Evolutionary conservation across 2,113 vertebrate genomes (phyloP).

Genomic region (Tamias sibiricus): DNA sequence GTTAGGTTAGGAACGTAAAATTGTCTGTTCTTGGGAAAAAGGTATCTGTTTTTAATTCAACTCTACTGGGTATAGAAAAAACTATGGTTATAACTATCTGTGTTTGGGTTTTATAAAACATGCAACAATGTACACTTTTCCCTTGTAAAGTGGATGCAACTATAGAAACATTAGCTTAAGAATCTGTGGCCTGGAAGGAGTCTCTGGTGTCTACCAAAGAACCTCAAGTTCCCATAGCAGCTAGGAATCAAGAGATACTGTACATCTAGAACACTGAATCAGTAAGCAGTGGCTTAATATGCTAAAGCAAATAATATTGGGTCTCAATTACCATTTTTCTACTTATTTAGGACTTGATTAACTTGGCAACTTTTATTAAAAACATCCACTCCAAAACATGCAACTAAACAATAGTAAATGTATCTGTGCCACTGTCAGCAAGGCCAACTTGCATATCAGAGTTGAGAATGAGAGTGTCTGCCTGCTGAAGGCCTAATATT

Average conservation of each 20-base stretch:
- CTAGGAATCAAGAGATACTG: not conserved
- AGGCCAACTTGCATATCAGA: not conserved
- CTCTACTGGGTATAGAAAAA: conserved; percentile 60
- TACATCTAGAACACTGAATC: not conserved
- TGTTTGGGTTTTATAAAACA: conserved; percentile 65
- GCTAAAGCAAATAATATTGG: conserved; percentile 50
- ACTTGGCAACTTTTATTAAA: conserved; percentile 59
- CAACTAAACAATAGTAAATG: conserved; percentile 48
- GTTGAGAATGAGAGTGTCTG: not conserved
- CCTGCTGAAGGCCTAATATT: not conserved
- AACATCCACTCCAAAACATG: conserved; percentile 51
- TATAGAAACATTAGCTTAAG: conserved; percentile 39
- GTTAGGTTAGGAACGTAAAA: conserved; percentile 64
- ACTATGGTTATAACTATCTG: conserved; percentile 46
- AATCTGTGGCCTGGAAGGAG: conserved; percentile 15
- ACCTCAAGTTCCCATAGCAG: not conserved
- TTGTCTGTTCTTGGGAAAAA: conserved; percentile 69
- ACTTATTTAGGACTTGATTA: conserved; percentile 53
- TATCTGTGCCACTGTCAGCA: not conserved
- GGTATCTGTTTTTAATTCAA: conserved; percentile 73
- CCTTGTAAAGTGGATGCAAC: conserved; percentile 13
- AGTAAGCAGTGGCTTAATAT: not conserved
- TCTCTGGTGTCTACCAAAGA: conserved; percentile 8
- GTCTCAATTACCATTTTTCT: conserved; percentile 42
- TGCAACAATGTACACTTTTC: conserved; percentile 48